These are phyloP conservation scores for Telenomus remus DNA, from an alignment of 1,140 invertebrate genomes.

Conservation along the genomic window DNA sequence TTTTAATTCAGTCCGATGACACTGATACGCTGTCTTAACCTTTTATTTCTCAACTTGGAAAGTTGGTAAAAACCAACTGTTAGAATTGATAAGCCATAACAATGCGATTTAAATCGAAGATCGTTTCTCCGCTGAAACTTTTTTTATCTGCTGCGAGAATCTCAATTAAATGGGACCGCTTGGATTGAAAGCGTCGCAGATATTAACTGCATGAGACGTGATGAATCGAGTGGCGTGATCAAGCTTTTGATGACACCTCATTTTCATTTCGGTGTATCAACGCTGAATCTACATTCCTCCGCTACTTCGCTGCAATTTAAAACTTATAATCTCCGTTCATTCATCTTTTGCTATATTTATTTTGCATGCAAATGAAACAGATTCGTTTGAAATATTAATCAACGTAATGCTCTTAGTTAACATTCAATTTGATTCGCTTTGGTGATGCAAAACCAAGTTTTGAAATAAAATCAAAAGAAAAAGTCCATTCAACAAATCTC, in stretches of 20 bases:
- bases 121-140: background rate
- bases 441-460: too few relatives aligned
- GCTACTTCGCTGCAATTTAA: constrained; percentile 1
- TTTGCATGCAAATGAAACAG: constrained; percentile 1
- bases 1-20: too few relatives aligned
- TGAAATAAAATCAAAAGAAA: too few relatives aligned
- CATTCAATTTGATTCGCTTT: background rate
- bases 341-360: constrained; percentile 8
- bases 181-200: constrained; percentile 16
- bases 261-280: constrained; percentile 18
- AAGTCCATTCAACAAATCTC: too few relatives aligned
- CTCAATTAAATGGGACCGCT: constrained; percentile 24
- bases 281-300: constrained; percentile 10
- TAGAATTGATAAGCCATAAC: background rate
- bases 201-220: constrained; percentile 21
- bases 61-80: too few relatives aligned
- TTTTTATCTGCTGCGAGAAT: background rate
- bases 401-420: background rate
- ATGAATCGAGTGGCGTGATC: constrained; percentile 24
- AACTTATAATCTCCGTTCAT: constrained; percentile 8
- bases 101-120: background rate
- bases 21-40: too few relatives aligned
- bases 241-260: constrained; percentile 27
- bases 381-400: constrained; percentile 1
- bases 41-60: too few relatives aligned